Evolutionary conservation across 2,888 invertebrate genomes (phyloP).

Genomic region (Melikaiella ostensackeni): DNA sequence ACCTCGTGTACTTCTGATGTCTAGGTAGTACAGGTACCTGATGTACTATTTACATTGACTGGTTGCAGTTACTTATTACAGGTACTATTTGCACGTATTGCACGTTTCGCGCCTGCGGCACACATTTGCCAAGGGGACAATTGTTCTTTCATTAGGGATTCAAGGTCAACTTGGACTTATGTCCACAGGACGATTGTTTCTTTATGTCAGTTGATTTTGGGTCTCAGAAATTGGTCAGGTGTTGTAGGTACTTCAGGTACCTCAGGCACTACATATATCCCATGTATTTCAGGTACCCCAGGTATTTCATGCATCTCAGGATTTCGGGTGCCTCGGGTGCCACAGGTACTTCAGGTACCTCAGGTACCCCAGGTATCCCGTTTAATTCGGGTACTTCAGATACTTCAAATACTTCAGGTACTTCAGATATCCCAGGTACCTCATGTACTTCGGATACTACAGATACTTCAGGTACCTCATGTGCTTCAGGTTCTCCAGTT

Average conservation of each 20-base stretch:
- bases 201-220: not conserved
- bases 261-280: not conserved
- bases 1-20: not conserved
- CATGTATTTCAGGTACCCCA: no score
- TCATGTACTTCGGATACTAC: no score
- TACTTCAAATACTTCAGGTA: no score
- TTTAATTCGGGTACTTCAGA: no score
- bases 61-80: no score
- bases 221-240: not conserved
- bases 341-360: not conserved
- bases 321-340: not conserved
- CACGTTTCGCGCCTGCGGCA: slow-evolving; percentile 27
- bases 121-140: slow-evolving; percentile 23
- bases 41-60: no score
- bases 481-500: not conserved
- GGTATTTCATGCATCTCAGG: no score
- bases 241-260: not conserved
- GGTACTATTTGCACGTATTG: no score
- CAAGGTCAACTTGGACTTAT: slow-evolving; percentile 14
- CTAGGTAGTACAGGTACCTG: not conserved
- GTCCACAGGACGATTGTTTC: not conserved
- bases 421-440: no score
- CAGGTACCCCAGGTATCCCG: no score
- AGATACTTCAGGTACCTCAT: not conserved
- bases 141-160: slow-evolving; percentile 22